phyloP scores from a whole-genome alignment of 2,797 vertebrate species.

The Apodemus agrarius region DNA sequence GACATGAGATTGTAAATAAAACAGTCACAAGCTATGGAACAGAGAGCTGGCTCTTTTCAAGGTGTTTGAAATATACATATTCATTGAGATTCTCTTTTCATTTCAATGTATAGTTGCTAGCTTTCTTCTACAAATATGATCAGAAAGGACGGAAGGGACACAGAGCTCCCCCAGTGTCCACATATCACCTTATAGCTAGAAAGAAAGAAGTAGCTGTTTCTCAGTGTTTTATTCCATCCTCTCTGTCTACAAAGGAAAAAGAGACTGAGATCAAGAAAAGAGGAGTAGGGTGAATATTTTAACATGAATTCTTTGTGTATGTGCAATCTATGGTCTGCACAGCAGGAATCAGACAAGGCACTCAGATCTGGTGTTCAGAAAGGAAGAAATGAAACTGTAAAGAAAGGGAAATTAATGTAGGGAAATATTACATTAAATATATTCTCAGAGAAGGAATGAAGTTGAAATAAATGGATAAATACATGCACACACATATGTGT shows the following conservation, averaged over 20 bases:
- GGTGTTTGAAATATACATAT: background rate
- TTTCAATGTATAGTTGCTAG: background rate
- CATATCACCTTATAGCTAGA: background rate
- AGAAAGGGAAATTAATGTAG: background rate
- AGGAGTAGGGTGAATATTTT: background rate
- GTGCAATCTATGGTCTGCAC: background rate
- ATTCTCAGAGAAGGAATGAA: conserved; percentile 12
- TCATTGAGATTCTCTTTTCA: background rate
- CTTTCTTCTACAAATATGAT: background rate
- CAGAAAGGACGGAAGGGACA: background rate
- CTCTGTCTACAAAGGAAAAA: background rate
- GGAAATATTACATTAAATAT: conserved; percentile 32
- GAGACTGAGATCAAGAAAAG: background rate
- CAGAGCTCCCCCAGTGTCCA: too few species aligned
- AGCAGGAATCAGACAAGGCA: background rate
- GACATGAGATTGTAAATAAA: background rate
- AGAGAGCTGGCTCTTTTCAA: background rate
- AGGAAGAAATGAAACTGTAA: background rate
- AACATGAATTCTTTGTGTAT: background rate
- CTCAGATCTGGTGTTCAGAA: conserved; percentile 26
- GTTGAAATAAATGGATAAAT: conserved; percentile 8
- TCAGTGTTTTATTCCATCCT: background rate
- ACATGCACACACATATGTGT: too few species aligned
- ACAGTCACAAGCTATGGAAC: background rate
- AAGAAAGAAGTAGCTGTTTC: background rate